phyloP scores from a whole-genome alignment of 2,888 invertebrate species.

The Tyria jacobaeae region DNA sequence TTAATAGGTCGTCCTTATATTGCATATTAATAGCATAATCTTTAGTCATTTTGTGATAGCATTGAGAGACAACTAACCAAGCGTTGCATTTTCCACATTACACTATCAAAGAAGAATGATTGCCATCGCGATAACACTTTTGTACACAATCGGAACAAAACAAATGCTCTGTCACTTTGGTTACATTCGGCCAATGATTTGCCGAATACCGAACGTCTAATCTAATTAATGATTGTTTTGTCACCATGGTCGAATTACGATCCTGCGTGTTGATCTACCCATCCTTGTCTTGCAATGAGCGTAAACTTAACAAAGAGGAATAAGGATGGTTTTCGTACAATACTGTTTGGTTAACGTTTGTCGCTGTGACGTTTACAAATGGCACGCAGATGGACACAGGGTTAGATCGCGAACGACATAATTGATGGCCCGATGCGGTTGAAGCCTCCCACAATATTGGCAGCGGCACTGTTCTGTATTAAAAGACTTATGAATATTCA shows the following conservation, averaged over 20 bases:
- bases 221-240: slow-evolving; percentile 78
- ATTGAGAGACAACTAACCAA: neutral
- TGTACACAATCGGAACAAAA: slow-evolving; percentile 51
- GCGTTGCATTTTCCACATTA: slow-evolving; percentile 17
- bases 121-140: slow-evolving; percentile 37
- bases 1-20: too few species aligned
- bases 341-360: slow-evolving; percentile 49
- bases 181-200: slow-evolving; percentile 69
- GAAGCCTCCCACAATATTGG: slow-evolving; percentile 58
- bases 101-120: slow-evolving; percentile 27
- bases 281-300: slow-evolving; percentile 19
- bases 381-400: slow-evolving; percentile 76
- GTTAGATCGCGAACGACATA: slow-evolving; percentile 78
- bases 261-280: slow-evolving; percentile 56
- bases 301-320: slow-evolving; percentile 37
- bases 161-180: slow-evolving; percentile 64
- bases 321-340: slow-evolving; percentile 48
- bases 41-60: neutral
- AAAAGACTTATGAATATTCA: slow-evolving; percentile 61
- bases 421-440: slow-evolving; percentile 73
- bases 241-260: slow-evolving; percentile 68
- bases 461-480: slow-evolving; percentile 56
- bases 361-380: slow-evolving; percentile 76
- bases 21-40: neutral
- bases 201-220: slow-evolving; percentile 64